Conservation (phyloP, 30 jellyfish, hydroid and myxozoan genomes). For the Aurelia aurita complex sp. Pacific region DNA sequence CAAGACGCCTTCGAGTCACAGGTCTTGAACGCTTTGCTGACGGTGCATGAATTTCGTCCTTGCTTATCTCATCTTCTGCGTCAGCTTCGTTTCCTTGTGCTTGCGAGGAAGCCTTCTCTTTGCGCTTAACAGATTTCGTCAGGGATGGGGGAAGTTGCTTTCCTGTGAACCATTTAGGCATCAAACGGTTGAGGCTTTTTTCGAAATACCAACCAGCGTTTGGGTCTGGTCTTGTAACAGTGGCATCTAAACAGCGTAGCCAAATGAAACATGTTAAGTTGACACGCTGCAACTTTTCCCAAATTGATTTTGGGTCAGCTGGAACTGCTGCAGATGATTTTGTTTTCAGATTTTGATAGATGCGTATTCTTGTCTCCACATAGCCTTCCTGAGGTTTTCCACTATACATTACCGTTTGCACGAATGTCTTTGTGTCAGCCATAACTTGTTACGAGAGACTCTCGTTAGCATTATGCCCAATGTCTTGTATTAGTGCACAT, state of each 20-base stretch:
- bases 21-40: slow-evolving; percentile 2
- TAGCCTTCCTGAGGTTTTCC: no score
- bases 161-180: no score
- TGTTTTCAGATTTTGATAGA: slow-evolving; percentile 4
- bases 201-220: neutral
- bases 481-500: slow-evolving; percentile 11
- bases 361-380: no score
- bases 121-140: neutral
- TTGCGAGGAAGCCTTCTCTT: slow-evolving; percentile 16
- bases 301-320: no score
- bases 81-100: slow-evolving; percentile 3
- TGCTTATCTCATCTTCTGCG: slow-evolving; percentile 14
- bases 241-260: slow-evolving; percentile 15
- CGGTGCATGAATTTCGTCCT: neutral
- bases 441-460: no score
- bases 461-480: neutral
- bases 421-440: no score
- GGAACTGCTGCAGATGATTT: neutral
- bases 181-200: no score
- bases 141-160: no score
- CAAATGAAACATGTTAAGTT: no score
- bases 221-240: slow-evolving; percentile 29
- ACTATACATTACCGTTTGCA: no score
- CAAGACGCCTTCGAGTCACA: neutral
- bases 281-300: no score